Evolutionary conservation across 2,797 vertebrate species (phyloP).

Genomic region (Tenualosa ilisha): DNA sequence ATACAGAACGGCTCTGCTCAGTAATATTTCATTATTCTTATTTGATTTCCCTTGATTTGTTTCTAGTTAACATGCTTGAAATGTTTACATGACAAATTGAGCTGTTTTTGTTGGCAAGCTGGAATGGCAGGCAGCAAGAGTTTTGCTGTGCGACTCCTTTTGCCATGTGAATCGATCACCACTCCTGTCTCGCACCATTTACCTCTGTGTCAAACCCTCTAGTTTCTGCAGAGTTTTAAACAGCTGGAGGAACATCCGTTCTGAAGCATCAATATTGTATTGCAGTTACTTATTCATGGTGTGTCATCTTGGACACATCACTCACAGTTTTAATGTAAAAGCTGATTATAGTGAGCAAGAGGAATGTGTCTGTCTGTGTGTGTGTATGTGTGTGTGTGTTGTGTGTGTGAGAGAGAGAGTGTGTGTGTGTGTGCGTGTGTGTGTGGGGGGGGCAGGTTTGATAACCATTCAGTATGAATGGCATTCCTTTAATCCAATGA

Average conservation of each 20-base stretch:
- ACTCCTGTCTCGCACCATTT: neutral
- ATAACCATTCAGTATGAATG: too few relatives aligned
- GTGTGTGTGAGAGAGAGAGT: neutral
- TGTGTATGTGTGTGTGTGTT: neutral
- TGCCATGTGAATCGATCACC: neutral
- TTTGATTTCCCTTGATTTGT: neutral
- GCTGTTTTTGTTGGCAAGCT: neutral
- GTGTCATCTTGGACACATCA: conserved; percentile 34
- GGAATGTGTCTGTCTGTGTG: neutral
- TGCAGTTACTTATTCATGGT: conserved; percentile 46
- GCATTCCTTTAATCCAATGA: neutral
- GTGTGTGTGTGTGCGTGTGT: conserved; percentile 16
- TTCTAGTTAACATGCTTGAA: neutral
- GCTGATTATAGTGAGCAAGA: conserved; percentile 30
- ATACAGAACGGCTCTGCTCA: neutral
- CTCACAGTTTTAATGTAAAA: conserved; percentile 28
- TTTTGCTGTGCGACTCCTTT: neutral
- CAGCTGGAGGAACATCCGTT: conserved; percentile 33
- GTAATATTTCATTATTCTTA: neutral
- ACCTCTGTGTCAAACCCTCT: neutral
- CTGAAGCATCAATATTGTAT: conserved; percentile 42
- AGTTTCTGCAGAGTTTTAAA: neutral
- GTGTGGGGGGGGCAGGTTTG: neutral
- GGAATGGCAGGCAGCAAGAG: neutral
- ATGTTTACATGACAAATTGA: neutral